Conservation (phyloP, 2,888 invertebrate genomes). For the Zygothrica quintamaculata region DNA sequence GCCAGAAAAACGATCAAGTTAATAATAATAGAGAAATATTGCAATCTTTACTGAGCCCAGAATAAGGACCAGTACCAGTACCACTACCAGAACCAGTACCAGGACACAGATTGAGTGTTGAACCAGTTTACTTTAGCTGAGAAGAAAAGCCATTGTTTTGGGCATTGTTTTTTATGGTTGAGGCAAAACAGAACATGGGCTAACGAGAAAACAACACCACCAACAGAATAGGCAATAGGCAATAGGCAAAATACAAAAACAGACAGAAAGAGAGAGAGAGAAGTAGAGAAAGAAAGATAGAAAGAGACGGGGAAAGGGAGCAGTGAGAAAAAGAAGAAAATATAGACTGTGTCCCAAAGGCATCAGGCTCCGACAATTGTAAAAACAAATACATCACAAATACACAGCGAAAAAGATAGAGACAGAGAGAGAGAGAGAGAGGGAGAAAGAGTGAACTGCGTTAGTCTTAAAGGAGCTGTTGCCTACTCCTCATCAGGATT, state of each 20-base stretch:
- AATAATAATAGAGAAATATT: conserved; percentile 41
- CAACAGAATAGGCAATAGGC: not conserved
- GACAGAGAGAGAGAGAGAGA: no score
- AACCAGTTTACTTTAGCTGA: conserved; percentile 15
- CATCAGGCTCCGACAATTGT: conserved; percentile 46
- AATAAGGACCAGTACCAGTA: conserved; percentile 14
- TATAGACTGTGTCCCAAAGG: not conserved
- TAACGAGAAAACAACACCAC: conserved; percentile 55
- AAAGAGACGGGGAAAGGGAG: not conserved
- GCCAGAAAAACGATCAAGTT: conserved; percentile 68
- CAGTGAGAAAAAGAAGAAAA: not conserved
- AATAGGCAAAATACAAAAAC: no score
- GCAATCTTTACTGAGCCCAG: conserved; percentile 2
- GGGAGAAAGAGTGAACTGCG: no score
- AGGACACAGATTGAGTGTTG: no score
- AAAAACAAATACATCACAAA: conserved; percentile 59
- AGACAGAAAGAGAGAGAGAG: not conserved
- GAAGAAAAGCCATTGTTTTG: conserved; percentile 52
- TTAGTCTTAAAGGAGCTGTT: conserved; percentile 15
- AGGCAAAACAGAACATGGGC: conserved; percentile 47
- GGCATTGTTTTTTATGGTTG: conserved; percentile 66
- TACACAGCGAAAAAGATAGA: conserved; percentile 27
- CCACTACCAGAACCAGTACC: no score
- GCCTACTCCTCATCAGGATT: conserved; percentile 1
- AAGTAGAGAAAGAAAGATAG: conserved; percentile 1